A percentile compares a stretch with the other conserved stretches of the same genome.
These are phyloP conservation scores for Bolinopsis microptera DNA, from an alignment of 37 sponge, comb jelly and placozoan genomes.

Conservation along the genomic window DNA sequence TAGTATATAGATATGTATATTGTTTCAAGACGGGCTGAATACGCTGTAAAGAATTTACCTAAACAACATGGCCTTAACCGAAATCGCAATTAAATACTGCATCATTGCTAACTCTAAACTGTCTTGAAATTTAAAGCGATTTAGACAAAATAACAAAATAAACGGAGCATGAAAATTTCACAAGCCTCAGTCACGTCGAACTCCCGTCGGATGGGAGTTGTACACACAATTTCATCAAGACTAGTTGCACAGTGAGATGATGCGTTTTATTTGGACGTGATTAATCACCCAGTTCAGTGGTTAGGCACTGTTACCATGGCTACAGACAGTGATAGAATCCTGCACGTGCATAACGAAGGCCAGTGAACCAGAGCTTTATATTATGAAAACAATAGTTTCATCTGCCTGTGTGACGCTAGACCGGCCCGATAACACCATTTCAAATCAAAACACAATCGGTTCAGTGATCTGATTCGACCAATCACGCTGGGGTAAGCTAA, in stretches of 20 bases:
- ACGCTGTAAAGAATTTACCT: background rate
- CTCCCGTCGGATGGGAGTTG: background rate
- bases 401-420: background rate
- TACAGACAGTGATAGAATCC: background rate
- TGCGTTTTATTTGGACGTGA: background rate
- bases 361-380: background rate
- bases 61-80: too few relatives aligned
- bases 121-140: background rate
- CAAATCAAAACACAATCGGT: background rate
- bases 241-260: too few relatives aligned
- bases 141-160: background rate
- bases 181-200: background rate
- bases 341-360: background rate
- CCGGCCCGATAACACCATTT: background rate
- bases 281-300: background rate
- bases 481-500: background rate
- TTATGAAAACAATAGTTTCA: background rate
- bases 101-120: background rate
- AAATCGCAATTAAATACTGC: background rate
- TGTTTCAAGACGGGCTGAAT: background rate
- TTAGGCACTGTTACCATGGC: background rate
- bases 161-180: background rate
- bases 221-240: background rate
- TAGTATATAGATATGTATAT: too few relatives aligned
- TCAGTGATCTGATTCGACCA: background rate